phyloP scores from a whole-genome alignment of 2,888 invertebrate genomes.

The Himalopsyche anomala region DNA sequence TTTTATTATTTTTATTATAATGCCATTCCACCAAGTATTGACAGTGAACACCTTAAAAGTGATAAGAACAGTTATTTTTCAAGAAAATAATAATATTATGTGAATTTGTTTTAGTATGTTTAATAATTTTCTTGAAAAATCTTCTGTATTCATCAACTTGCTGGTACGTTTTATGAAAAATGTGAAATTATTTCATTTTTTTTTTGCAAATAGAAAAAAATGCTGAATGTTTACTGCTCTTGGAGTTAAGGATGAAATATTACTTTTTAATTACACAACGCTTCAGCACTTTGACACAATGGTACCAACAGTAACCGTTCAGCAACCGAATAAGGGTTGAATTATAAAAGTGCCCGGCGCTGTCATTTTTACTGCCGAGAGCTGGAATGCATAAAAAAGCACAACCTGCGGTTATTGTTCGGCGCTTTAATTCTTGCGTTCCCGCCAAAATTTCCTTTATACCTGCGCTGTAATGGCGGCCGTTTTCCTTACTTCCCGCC shows the following conservation, averaged over 20 bases:
- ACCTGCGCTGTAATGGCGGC: slow-evolving; percentile 18
- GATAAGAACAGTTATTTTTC: too few relatives aligned
- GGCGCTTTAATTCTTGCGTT: slow-evolving; percentile 23
- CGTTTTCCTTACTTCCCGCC: slow-evolving; percentile 44
- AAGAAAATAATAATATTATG: too few relatives aligned
- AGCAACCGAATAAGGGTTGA: slow-evolving; percentile 27
- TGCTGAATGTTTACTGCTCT: slow-evolving; percentile 7
- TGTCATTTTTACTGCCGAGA: slow-evolving; percentile 36
- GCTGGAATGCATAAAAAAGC: slow-evolving; percentile 36
- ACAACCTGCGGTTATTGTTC: slow-evolving; percentile 45
- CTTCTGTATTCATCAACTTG: too few relatives aligned
- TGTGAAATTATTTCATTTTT: too few relatives aligned
- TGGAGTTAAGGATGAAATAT: slow-evolving; percentile 28
- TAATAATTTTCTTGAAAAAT: too few relatives aligned
- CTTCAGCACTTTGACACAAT: slow-evolving; percentile 36
- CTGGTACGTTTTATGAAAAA: too few relatives aligned
- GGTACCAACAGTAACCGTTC: slow-evolving; percentile 38
- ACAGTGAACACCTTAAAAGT: too few relatives aligned
- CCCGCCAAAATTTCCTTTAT: slow-evolving; percentile 32
- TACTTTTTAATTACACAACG: slow-evolving; percentile 29
- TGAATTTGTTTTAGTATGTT: too few relatives aligned
- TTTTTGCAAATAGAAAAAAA: too few relatives aligned
- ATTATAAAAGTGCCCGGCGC: slow-evolving; percentile 13
- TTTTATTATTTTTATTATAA: too few relatives aligned
- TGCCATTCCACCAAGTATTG: too few relatives aligned